Evolutionary conservation across 2,797 vertebrate genomes (phyloP).

Genomic region (Notolepis coatsorum): DNA sequence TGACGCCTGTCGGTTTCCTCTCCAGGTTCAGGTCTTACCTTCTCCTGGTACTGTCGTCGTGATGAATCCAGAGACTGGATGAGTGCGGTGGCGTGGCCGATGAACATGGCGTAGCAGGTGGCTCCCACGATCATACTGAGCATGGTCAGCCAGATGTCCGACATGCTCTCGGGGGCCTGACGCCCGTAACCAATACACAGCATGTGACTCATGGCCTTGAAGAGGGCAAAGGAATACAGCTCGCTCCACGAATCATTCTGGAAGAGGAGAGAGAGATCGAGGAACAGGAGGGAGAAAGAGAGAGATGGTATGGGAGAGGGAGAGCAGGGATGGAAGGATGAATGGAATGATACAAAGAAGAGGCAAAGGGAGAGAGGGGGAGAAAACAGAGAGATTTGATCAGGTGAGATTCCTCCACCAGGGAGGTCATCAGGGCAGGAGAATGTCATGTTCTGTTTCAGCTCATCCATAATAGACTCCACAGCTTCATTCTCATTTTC

Average conservation of each 20-base stretch:
- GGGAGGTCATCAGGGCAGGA: background rate
- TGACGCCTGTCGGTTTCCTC: too few relatives aligned
- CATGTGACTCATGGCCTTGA: constrained; percentile 99
- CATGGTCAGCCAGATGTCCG: constrained; percentile 99
- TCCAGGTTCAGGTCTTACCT: constrained; percentile 80
- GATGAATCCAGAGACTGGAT: constrained; percentile 98
- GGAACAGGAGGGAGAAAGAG: background rate
- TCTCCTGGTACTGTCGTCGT: constrained; percentile 96
- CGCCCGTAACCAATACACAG: constrained; percentile 95
- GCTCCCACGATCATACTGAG: constrained; percentile 98
- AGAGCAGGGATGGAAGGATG: too few relatives aligned
- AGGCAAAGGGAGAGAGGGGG: background rate
- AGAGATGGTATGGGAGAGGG: background rate
- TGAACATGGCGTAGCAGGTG: constrained; percentile 98
- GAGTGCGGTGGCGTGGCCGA: constrained; percentile 95
- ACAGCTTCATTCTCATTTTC: constrained; percentile 13
- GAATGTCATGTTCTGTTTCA: background rate
- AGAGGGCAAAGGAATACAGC: constrained; percentile 94
- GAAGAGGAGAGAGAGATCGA: background rate
- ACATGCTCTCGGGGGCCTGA: constrained; percentile 96
- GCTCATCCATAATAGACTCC: background rate
- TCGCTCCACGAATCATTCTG: constrained; percentile 98
- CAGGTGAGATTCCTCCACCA: background rate
- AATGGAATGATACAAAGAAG: background rate
- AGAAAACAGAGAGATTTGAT: background rate